These are phyloP conservation scores for Drosophila flavopinicola DNA, from an alignment of 2,888 invertebrate species.

Conservation along the genomic window DNA sequence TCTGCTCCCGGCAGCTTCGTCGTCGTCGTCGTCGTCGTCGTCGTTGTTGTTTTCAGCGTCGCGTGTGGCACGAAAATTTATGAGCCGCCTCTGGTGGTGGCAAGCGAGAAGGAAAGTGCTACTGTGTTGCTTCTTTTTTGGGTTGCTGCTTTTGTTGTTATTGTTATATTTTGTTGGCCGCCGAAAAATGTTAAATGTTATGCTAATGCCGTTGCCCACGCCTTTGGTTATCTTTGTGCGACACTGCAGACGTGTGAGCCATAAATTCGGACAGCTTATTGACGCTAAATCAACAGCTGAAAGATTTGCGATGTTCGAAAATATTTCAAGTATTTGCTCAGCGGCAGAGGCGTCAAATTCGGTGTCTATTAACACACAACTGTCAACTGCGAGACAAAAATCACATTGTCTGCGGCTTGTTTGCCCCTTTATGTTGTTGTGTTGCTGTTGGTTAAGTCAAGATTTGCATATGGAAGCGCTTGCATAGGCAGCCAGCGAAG, in stretches of 20 bases:
- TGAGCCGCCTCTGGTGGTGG: conserved; percentile 51
- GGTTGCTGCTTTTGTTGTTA: not conserved
- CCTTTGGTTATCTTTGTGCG: conserved; percentile 64
- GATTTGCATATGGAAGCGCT: conserved; percentile 19
- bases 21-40: too few species aligned
- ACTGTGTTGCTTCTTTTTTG: conserved; percentile 44
- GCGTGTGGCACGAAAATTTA: conserved; percentile 80
- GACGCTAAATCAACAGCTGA: conserved; percentile 60
- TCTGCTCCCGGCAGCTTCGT: not conserved
- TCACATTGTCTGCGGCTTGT: conserved; percentile 36
- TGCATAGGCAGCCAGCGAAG: conserved; percentile 3
- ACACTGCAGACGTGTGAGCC: conserved; percentile 61
- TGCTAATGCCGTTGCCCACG: conserved; percentile 50
- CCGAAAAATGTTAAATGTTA: conserved; percentile 46
- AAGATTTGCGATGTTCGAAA: conserved; percentile 26
- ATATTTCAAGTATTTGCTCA: conserved; percentile 40
- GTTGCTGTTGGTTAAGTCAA: not conserved
- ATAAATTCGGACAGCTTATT: conserved; percentile 79
- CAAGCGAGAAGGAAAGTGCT: conserved; percentile 65
- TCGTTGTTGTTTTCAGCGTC: conserved; percentile 37
- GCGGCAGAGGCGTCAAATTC: conserved; percentile 46
- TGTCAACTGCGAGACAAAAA: conserved; percentile 57
- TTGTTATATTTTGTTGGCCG: conserved; percentile 4
- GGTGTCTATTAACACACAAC: conserved; percentile 63
- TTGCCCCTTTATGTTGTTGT: conserved; percentile 20